Evolutionary conservation across 1,140 invertebrate species (phyloP).

Genomic region (Diachasma alloeum): DNA sequence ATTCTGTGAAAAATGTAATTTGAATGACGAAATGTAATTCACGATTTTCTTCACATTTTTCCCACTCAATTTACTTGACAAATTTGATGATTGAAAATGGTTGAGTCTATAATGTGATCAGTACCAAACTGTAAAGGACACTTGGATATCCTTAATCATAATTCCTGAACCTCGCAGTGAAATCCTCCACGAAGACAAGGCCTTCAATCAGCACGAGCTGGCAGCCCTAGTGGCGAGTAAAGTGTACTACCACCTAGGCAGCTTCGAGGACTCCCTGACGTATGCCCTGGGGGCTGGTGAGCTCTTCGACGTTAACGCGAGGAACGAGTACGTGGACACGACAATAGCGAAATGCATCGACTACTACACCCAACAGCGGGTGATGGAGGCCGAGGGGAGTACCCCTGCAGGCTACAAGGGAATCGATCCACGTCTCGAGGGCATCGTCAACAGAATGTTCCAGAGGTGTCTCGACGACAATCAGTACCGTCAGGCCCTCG

Average conservation of each 20-base stretch:
- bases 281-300: constrained; percentile 93
- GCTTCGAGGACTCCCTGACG: constrained; percentile 94
- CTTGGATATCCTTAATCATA: too few species aligned
- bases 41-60: too few species aligned
- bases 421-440: constrained; percentile 89
- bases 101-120: too few species aligned
- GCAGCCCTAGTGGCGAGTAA: constrained; percentile 98
- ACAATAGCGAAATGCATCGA: constrained; percentile 97
- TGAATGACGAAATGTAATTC: too few species aligned
- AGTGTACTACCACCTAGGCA: constrained; percentile 97
- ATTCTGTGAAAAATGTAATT: too few species aligned
- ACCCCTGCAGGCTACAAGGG: constrained; percentile 70
- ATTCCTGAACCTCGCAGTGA: constrained; percentile 68
- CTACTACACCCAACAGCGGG: constrained; percentile 89
- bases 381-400: constrained; percentile 72
- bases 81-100: too few species aligned
- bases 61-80: too few species aligned
- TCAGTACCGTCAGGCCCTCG: constrained; percentile 92
- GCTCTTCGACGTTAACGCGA: constrained; percentile 92
- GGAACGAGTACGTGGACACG: constrained; percentile 96
- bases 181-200: constrained; percentile 92
- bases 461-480: constrained; percentile 92
- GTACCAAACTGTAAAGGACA: too few species aligned
- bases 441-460: constrained; percentile 97
- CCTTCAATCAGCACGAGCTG: constrained; percentile 87